phyloP scores from a whole-genome alignment of 1,140 invertebrate species.

The Nebria ingens region DNA sequence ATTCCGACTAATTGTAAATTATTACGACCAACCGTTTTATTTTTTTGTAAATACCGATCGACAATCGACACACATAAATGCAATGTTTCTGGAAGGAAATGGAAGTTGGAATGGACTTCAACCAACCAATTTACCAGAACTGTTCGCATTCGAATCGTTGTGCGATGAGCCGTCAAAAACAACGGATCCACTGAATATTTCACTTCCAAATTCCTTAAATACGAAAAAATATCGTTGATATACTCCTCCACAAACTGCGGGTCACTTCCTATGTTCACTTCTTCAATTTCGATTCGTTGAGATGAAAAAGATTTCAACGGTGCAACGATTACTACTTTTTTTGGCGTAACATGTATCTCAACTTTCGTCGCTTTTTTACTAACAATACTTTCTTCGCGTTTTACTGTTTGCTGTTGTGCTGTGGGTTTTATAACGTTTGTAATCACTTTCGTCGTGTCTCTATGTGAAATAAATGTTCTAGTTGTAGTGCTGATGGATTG shows the following conservation, averaged over 20 bases:
- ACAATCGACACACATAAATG: conserved; percentile 81
- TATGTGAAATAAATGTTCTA: not conserved
- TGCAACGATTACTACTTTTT: not conserved
- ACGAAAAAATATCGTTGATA: conserved; percentile 75
- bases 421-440: not conserved
- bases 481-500: not conserved
- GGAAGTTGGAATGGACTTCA: conserved; percentile 84
- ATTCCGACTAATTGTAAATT: conserved; percentile 84
- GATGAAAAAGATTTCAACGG: conserved; percentile 14
- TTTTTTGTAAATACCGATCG: conserved; percentile 77
- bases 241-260: conserved; percentile 71
- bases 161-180: conserved; percentile 52
- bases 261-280: conserved; percentile 63
- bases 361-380: not conserved
- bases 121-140: conserved; percentile 90
- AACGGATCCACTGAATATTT: conserved; percentile 48
- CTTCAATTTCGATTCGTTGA: conserved; percentile 16
- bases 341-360: too few species aligned
- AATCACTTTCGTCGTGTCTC: not conserved
- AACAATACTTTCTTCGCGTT: not conserved
- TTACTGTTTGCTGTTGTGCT: not conserved
- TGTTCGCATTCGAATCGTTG: conserved; percentile 76
- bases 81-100: conserved; percentile 80
- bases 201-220: conserved; percentile 60
- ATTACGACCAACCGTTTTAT: conserved; percentile 43